Percentiles rank a stretch among this genome's conserved stretches.
These are phyloP conservation scores for Euwallacea fornicatus DNA, from an alignment of 1,140 invertebrate species.

Conservation along the genomic window DNA sequence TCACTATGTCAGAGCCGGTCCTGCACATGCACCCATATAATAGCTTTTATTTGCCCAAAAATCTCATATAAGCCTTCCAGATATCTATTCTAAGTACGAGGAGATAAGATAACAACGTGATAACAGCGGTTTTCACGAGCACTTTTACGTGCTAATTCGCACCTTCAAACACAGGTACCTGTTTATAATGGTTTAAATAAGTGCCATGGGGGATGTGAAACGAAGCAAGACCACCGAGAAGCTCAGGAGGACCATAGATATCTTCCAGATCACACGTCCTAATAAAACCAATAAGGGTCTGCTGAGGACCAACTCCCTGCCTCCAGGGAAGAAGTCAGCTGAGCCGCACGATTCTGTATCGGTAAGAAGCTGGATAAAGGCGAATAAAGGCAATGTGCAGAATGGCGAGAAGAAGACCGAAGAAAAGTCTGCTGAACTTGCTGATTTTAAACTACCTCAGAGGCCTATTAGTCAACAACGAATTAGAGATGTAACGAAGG, in stretches of 20 bases:
- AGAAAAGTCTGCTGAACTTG: background rate
- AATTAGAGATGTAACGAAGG: background rate
- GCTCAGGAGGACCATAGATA: background rate
- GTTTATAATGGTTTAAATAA: background rate
- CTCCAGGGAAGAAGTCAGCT: background rate
- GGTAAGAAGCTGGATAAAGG: background rate
- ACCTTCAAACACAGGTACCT: no score
- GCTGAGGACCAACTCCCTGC: constrained; percentile 10
- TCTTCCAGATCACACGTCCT: constrained; percentile 17
- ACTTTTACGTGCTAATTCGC: no score
- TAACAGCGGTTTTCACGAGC: no score
- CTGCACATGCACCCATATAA: no score
- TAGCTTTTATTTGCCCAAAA: no score
- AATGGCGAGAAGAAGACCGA: constrained; percentile 3
- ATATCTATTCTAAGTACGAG: no score
- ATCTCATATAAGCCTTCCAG: no score
- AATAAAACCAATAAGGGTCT: constrained; percentile 9
- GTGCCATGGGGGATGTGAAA: constrained; percentile 1
- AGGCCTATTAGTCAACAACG: background rate
- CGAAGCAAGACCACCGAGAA: constrained; percentile 5
- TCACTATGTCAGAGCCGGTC: no score
- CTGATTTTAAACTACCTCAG: background rate
- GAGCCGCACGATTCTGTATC: background rate
- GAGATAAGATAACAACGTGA: no score
- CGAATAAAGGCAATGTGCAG: background rate